Conservation (phyloP, 2,888 invertebrate genomes). For the Eupsilia transversa region DNA sequence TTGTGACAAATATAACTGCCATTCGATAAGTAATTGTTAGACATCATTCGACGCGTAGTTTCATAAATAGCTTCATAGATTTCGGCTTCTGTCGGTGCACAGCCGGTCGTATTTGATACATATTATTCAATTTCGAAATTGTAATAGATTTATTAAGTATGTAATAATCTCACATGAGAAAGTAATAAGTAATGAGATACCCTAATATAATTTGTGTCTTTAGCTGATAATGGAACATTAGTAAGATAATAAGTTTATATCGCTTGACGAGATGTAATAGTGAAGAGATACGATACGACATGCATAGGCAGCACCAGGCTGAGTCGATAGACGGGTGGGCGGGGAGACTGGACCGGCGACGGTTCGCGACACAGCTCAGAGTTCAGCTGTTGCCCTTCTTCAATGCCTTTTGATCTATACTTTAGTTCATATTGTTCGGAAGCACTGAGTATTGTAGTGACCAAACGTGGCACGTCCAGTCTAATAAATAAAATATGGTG, state of each 20-base stretch:
- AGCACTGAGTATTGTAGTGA: constrained; percentile 84
- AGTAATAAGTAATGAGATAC: constrained; percentile 87
- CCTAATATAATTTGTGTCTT: constrained; percentile 90
- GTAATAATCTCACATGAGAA: constrained; percentile 88
- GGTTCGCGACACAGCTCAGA: constrained; percentile 38
- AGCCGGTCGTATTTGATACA: constrained; percentile 89
- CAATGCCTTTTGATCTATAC: constrained; percentile 75
- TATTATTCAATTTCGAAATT: constrained; percentile 89
- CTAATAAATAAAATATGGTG: constrained; percentile 76
- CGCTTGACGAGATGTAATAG: constrained; percentile 79
- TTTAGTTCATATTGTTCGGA: constrained; percentile 72
- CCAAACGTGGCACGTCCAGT: constrained; percentile 87
- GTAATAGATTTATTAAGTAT: constrained; percentile 89
- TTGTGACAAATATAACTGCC: constrained; percentile 88
- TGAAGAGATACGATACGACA: constrained; percentile 77
- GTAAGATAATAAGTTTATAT: constrained; percentile 88
- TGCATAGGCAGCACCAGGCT: constrained; percentile 64
- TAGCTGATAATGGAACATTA: constrained; percentile 89
- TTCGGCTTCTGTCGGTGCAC: constrained; percentile 87
- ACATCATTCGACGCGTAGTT: constrained; percentile 84
- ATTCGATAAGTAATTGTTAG: constrained; percentile 88
- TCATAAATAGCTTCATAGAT: constrained; percentile 85
- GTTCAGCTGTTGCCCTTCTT: constrained; percentile 73
- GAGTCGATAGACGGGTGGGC: constrained; percentile 57
- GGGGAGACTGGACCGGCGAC: constrained; percentile 58